Evolutionary conservation across 2,888 invertebrate species (phyloP).

Genomic region (Cheilosia vernalis): DNA sequence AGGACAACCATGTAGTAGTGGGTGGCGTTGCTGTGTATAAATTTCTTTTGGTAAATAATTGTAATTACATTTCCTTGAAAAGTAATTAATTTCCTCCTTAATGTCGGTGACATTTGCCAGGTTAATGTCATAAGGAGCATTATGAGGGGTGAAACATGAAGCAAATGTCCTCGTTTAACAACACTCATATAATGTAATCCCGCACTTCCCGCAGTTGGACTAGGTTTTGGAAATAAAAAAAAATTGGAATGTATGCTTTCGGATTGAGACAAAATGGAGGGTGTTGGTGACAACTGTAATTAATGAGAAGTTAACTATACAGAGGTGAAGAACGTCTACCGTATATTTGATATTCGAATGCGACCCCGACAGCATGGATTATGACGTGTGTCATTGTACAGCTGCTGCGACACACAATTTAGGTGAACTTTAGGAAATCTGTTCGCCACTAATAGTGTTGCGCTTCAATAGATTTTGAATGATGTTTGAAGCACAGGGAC

Average conservation of each 20-base stretch:
- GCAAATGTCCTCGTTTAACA: conserved; percentile 48
- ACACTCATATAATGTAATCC: conserved; percentile 53
- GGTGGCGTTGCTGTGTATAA: conserved; percentile 33
- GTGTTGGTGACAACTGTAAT: conserved; percentile 58
- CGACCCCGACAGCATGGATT: neutral
- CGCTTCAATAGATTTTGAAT: too few relatives aligned
- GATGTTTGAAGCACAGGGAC: too few relatives aligned
- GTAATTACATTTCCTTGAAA: conserved; percentile 72
- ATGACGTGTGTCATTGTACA: neutral
- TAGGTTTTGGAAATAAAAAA: neutral
- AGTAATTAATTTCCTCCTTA: conserved; percentile 71
- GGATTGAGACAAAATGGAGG: conserved; percentile 13
- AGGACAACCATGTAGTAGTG: neutral
- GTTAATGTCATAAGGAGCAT: conserved; percentile 67
- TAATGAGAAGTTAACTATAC: conserved; percentile 49
- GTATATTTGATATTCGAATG: neutral
- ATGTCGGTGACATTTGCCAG: conserved; percentile 74
- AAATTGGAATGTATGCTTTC: conserved; percentile 13
- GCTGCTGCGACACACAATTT: neutral
- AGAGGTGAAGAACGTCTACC: conserved; percentile 5
- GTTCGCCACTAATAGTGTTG: too few relatives aligned
- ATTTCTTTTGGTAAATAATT: conserved; percentile 73
- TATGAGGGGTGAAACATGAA: conserved; percentile 26
- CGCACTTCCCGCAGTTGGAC: conserved; percentile 27
- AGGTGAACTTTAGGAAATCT: neutral